Conservation (phyloP, 2,797 vertebrate species). For the Diceros bicornis region DNA sequence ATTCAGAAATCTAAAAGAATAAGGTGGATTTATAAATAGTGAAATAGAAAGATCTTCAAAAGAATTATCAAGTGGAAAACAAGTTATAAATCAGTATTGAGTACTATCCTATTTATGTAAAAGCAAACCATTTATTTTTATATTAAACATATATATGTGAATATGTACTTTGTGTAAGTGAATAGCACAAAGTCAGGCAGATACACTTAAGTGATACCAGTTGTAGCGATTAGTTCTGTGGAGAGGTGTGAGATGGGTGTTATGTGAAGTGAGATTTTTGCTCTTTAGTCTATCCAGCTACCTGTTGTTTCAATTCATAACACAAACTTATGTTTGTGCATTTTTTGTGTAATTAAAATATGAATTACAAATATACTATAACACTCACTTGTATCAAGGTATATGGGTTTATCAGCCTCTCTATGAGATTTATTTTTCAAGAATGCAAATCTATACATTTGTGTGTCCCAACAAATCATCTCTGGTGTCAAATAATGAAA, state of each 20-base stretch:
- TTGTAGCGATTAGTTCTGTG: neutral
- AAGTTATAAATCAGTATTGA: neutral
- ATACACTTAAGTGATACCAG: neutral
- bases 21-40: neutral
- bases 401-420: neutral
- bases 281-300: neutral
- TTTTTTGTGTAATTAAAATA: slow-evolving; percentile 23
- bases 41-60: slow-evolving; percentile 24
- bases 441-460: slow-evolving; percentile 35
- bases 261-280: neutral
- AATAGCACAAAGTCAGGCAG: neutral
- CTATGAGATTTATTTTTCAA: slow-evolving; percentile 1
- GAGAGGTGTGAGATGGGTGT: neutral
- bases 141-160: neutral
- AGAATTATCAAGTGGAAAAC: neutral
- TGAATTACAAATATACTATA: neutral
- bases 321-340: neutral
- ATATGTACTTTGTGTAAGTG: neutral
- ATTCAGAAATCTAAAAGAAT: slow-evolving; percentile 21
- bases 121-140: slow-evolving; percentile 24
- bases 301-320: neutral
- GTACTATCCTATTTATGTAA: neutral
- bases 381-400: neutral
- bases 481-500: slow-evolving; percentile 60
- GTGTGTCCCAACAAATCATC: neutral